Evolutionary conservation across 1,140 invertebrate genomes (phyloP), one percentile per base, ranked within the genome.

Genomic region (Eurosta solidaginis): DNA sequence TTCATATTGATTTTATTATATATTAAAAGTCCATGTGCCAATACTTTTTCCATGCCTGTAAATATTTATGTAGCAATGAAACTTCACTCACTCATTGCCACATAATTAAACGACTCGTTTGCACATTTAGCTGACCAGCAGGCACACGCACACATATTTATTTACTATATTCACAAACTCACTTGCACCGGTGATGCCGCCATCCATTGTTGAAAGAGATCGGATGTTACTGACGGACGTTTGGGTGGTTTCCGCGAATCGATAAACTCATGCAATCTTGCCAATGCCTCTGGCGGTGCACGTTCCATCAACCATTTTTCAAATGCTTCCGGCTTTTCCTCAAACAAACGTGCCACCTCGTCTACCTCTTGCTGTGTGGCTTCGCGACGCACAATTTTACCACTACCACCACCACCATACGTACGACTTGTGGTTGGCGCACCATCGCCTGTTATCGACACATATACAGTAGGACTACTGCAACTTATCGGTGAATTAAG

Each of bases 191-290:
- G 93, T 77, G 92, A 94, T 36, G 92, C 91, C 20, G 93, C 91
- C 83, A 95, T 89, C 94, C 94, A 95, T 74, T 92, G 90, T 83
- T 96, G 94, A 85, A 96, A 95, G 50, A 96, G 89, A 83, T 96
- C 95, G 59, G 93, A 94, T 7, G 94, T 95, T 44, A 96, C 93
- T 52, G 94, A 96, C 77, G 94, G 94, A 54, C 93, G 90, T 76
- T 92, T 92, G n/a, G 88, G 86, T 77, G 85, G 88, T 25, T 87
- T 88, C 54, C 82, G 80, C 49, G 80, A 81, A 33, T 85, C 85
- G 20, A 90, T 90, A 75, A 91, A 84, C 81, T 84, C 89, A 78
- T 91, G 90, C 22, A 91, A 81, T 52, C 89, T 87, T 77, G 88
- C 88, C 59, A 91, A 88, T 73, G 94, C 90, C 77, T 95, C 93